These are phyloP conservation scores for Drosophila bifasciata DNA, from an alignment of 1,140 invertebrate genomes.

Conservation along the genomic window DNA sequence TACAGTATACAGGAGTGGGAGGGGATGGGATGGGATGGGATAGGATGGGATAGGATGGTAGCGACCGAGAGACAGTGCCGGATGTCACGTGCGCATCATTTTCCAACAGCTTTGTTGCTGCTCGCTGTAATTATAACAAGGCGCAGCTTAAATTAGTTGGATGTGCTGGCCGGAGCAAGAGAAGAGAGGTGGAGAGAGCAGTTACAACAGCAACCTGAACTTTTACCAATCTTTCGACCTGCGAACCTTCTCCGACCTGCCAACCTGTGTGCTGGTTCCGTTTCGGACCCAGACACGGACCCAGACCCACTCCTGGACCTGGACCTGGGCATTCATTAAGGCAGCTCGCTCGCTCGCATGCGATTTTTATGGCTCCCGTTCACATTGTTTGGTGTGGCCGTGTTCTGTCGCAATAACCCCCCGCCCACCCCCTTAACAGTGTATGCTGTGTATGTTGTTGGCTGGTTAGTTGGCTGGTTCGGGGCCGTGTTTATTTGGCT, in stretches of 20 bases:
- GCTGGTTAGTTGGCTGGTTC: constrained; percentile 35
- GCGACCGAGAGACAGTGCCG: constrained; percentile 21
- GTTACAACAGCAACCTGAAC: constrained; percentile 38
- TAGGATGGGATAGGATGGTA: constrained; percentile 25
- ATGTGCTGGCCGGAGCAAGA: not conserved
- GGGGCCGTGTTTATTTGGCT: constrained; percentile 40
- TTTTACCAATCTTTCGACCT: constrained; percentile 10
- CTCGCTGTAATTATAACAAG: constrained; percentile 68
- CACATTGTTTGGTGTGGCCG: constrained; percentile 38
- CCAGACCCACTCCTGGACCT: not conserved
- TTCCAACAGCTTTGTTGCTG: constrained; percentile 70
- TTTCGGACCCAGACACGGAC: constrained; percentile 29
- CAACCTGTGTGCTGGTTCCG: constrained; percentile 40
- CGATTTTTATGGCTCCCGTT: constrained; percentile 57
- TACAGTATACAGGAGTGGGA: constrained; percentile 6
- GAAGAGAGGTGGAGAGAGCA: too few relatives aligned
- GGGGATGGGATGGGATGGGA: constrained; percentile 21
- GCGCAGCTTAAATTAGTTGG: constrained; percentile 77
- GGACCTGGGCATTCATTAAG: constrained; percentile 56
- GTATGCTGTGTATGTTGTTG: too few relatives aligned
- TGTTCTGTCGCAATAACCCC: too few relatives aligned
- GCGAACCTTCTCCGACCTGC: constrained; percentile 33
- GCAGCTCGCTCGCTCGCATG: constrained; percentile 38
- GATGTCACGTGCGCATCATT: constrained; percentile 79
- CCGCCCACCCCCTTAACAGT: too few relatives aligned